These are phyloP conservation scores for Sogatella furcifera DNA, from an alignment of 1,140 invertebrate species.

Conservation along the genomic window DNA sequence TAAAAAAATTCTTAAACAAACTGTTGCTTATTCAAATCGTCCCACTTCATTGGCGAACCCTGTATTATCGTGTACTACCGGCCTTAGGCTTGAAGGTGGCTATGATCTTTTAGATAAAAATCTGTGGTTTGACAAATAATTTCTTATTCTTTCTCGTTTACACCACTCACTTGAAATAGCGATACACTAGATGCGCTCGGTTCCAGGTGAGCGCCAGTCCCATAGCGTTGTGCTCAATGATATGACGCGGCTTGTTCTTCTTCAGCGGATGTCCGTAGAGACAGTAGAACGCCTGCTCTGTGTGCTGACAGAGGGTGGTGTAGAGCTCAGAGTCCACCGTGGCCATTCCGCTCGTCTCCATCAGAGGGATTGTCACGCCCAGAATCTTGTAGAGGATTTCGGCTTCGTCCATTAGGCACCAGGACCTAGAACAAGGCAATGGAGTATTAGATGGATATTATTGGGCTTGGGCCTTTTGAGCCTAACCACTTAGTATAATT, in stretches of 20 bases:
- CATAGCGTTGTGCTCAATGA: slow-evolving; percentile 67
- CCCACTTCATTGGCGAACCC: too few relatives aligned
- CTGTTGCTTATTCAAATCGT: too few relatives aligned
- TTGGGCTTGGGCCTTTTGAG: too few relatives aligned
- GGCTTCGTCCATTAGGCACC: slow-evolving; percentile 67
- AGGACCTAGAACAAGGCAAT: slow-evolving; percentile 38
- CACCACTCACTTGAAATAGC: slow-evolving; percentile 51
- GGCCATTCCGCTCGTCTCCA: slow-evolving; percentile 28
- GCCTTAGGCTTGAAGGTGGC: too few relatives aligned
- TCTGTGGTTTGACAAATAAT: too few relatives aligned
- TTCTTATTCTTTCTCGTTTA: too few relatives aligned
- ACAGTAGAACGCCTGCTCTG: slow-evolving; percentile 85
- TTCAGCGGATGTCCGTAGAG: slow-evolving; percentile 76
- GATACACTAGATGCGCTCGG: slow-evolving; percentile 62
- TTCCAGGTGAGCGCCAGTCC: slow-evolving; percentile 67
- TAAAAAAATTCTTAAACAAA: too few relatives aligned
- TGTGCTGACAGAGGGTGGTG: slow-evolving; percentile 46
- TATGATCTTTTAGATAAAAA: too few relatives aligned
- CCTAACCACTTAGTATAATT: too few relatives aligned
- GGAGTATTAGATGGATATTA: too few relatives aligned
- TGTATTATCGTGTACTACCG: too few relatives aligned
- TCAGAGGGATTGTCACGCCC: slow-evolving; percentile 53
- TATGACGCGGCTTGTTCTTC: slow-evolving; percentile 48
- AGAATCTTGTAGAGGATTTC: slow-evolving; percentile 66
- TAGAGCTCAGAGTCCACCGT: slow-evolving; percentile 36